Conservation (phyloP, 2,888 invertebrate genomes). For the Cinara cedri region DNA sequence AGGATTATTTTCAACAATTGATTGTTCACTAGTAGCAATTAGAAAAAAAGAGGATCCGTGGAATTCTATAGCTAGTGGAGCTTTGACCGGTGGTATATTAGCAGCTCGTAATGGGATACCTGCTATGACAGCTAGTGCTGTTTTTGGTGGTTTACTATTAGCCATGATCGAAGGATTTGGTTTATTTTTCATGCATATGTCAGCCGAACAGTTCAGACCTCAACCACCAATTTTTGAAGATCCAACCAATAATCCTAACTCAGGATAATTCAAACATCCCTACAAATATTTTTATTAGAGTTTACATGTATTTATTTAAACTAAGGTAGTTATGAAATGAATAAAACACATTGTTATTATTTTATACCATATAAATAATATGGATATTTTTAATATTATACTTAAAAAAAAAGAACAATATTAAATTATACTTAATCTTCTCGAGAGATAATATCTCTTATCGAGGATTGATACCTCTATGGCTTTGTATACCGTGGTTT, state of each 20-base stretch:
- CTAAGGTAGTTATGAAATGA: constrained; percentile 7
- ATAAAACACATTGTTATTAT: constrained; percentile 4
- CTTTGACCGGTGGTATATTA: constrained; percentile 93
- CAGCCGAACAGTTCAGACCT: constrained; percentile 92
- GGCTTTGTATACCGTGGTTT: too few species aligned
- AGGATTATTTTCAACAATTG: constrained; percentile 95
- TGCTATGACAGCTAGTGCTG: constrained; percentile 93
- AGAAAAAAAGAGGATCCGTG: constrained; percentile 97
- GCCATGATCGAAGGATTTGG: constrained; percentile 97
- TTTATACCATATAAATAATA: background rate
- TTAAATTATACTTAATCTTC: too few species aligned
- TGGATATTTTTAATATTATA: background rate
- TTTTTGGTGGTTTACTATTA: constrained; percentile 92
- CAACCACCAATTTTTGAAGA: constrained; percentile 75
- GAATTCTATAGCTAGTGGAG: constrained; percentile 94
- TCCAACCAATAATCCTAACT: constrained; percentile 63
- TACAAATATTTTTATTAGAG: constrained; percentile 5
- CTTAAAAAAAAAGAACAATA: too few species aligned
- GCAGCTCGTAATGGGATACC: constrained; percentile 92
- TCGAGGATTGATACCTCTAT: too few species aligned
- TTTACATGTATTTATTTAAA: constrained; percentile 13
- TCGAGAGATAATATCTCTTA: too few species aligned
- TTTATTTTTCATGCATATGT: constrained; percentile 88
- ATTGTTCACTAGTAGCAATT: constrained; percentile 90
- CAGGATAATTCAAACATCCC: background rate